A percentile compares a stretch with the other conserved stretches of the same genome.
Evolutionary conservation across 2,888 invertebrate genomes (phyloP).

Genomic region (Mythimna pallens): DNA sequence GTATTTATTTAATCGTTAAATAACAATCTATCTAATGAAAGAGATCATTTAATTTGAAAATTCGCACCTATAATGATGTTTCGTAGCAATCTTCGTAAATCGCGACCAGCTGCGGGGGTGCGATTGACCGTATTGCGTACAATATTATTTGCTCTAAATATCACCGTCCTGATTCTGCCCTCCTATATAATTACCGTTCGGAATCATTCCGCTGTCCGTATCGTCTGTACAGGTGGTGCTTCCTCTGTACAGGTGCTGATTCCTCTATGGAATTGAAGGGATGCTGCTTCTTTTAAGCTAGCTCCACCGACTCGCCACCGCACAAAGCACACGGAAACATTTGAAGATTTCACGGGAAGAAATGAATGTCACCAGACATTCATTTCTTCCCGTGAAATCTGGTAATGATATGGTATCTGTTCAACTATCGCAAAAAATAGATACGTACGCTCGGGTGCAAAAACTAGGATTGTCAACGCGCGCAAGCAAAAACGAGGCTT

Average conservation of each 20-base stretch:
- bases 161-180: not conserved
- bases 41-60: not conserved
- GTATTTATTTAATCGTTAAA: not conserved
- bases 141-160: not conserved
- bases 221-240: not conserved
- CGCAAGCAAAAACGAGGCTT: not conserved
- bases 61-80: not conserved
- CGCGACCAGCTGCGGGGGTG: not conserved
- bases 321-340: not conserved
- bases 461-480: not conserved
- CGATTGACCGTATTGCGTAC: not conserved
- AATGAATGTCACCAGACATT: constrained; percentile 6
- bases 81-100: not conserved
- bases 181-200: not conserved
- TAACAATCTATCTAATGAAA: not conserved
- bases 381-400: too few species aligned
- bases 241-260: not conserved
- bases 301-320: not conserved
- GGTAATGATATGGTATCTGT: too few species aligned
- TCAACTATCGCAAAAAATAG: not conserved
- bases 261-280: not conserved
- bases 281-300: not conserved
- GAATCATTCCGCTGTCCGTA: not conserved
- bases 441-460: not conserved
- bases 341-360: not conserved